phyloP scores from a whole-genome alignment of 2,113 vertebrate genomes.

The Nerophis lumbriciformis region DNA sequence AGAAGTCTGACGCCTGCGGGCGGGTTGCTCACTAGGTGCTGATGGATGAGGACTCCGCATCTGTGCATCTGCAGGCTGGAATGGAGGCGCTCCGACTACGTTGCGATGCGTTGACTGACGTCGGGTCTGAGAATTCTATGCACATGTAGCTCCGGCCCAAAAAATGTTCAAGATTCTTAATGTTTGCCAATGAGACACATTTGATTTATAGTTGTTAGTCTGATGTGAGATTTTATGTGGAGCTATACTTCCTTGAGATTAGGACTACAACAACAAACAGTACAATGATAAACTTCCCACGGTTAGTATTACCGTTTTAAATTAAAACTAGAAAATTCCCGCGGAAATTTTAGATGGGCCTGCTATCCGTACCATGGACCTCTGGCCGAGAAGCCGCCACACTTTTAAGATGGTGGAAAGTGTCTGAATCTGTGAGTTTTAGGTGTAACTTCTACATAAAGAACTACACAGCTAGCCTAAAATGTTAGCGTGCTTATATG shows the following conservation, averaged over 20 bases:
- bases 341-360: too few relatives aligned
- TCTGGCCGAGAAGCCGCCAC: too few relatives aligned
- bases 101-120: constrained; percentile 1
- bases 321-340: too few relatives aligned
- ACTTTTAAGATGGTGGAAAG: too few relatives aligned
- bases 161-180: background rate
- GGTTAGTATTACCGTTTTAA: too few relatives aligned
- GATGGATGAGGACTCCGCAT: constrained; percentile 57
- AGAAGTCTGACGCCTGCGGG: constrained; percentile 25
- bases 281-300: too few relatives aligned
- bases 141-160: constrained; percentile 1
- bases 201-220: background rate
- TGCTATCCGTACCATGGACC: too few relatives aligned
- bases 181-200: background rate
- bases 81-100: constrained; percentile 4
- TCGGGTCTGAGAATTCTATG: constrained; percentile 15
- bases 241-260: background rate
- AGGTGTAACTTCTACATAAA: too few relatives aligned
- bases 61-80: constrained; percentile 25
- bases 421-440: too few relatives aligned
- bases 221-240: background rate
- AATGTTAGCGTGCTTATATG: too few relatives aligned
- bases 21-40: constrained; percentile 12
- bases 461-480: too few relatives aligned
- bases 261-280: too few relatives aligned